Base-by-base conservation (phyloP, 2,888 invertebrate species). In the Thymelicus acteon region DNA sequence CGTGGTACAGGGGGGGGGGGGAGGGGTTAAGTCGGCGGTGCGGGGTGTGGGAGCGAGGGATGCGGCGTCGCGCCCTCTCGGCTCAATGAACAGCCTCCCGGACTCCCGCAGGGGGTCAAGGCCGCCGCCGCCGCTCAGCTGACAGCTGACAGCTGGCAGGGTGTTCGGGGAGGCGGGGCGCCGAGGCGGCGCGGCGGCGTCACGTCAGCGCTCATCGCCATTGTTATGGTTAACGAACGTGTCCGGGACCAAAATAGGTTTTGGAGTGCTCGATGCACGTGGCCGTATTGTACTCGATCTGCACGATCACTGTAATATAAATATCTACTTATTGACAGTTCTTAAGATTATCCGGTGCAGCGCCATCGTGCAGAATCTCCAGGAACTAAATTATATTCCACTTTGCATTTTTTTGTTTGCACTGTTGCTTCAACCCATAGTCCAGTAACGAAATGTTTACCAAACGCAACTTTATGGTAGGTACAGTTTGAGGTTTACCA, bases 191-290 rank as follows among this genome's bases (percentile, higher is more conserved):
- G 52, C 58, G 54, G n/a, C 44, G 31, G 61, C 37, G 44, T 5
- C 60, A 15, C 31, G 60, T n/a, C 19, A n/a, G 40, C 39, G n/a
- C 44, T 61, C 47, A 7, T 62, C 63, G 49, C 49, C 19, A 52
- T 64, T 64, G 63, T 64, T 64, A 64, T 64, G 63, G 44, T 65
- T 65, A 65, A 54, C 65, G 40, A 66, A 66, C 65, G 47, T 66
- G 54, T 65, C 54, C 65, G 65, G 65, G 40, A 65, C 65, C 54
- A 15, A 65, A 65, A 65, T 65, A 65, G 44, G 65, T 5, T 44
- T 54, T 39, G 52, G 39, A 52, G 49, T 52, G 49, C 19, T 40
- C 31, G 15, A 15, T 64, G 64, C 64, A 64, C 52, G 64, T 52
- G 52, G 49, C 3, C 49, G 49, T n/a, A 52, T 15, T 52, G 49